Evolutionary conservation across 1,140 invertebrate genomes (phyloP), one percentile per base, ranked within the genome.

Genomic region (Bombus vancouverensis): DNA sequence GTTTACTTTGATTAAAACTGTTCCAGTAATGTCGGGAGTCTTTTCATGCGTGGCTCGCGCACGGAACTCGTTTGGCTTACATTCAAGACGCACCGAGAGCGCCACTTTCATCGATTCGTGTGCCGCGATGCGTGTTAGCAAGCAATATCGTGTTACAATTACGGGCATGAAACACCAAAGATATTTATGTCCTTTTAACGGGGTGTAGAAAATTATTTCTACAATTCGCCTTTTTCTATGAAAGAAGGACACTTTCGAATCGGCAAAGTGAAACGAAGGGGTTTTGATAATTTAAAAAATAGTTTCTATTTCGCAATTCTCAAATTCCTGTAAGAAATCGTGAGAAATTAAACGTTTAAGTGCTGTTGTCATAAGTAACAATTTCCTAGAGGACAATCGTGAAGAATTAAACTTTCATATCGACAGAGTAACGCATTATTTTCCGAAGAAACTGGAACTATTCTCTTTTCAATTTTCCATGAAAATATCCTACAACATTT

Each of bases 1-100:
- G 81, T 89, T 89, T 87, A 87, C 86, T 87, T 87, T 87, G 85
- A 89, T 89, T 89, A 89, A 89, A 89, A 84, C 87, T 78, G 81
- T 87, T 84, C 75, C 57, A 79, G 68, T 77, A 84, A 85, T 47
- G 79, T 74, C 66, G 71, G 71, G 59, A 28, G 84, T 79, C 84
- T 81, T 85, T 85, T 85, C 84, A 85, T 85, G 84, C 84, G 44
- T 81, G 70, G 62, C 62, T 74, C 25, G 70, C 62, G 34, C 59
- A 81, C 71, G 39, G 59, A 68, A 81, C 81, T 85, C 62, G 62
- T 59, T 81, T 81, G 84, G 78, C 57, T 74, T 68, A 44, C 57
- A 34, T 81, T 85, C 74, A 47, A 79, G 12, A 47, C 65, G 34
- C n/a, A n/a, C 15, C 32, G 74, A 13, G 39, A 37, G 32, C 71